Percentiles rank a stretch among this genome's conserved stretches.
Conservation (phyloP, 2,797 vertebrate species). For the Falco berigora region DNA sequence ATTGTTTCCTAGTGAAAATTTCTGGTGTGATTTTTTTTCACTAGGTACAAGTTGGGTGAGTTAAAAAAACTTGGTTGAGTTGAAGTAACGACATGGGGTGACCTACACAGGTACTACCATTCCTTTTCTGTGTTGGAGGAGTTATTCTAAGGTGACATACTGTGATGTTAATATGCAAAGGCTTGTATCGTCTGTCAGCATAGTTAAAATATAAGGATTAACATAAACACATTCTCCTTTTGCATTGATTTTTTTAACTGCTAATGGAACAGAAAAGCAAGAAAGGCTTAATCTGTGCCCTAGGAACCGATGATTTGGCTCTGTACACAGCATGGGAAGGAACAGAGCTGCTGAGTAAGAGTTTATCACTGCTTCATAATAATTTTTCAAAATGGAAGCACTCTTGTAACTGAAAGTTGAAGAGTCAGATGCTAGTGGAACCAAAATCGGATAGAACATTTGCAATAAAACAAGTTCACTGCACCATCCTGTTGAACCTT, state of each 20-base stretch:
- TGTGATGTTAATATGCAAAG: not conserved
- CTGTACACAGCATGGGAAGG: not conserved
- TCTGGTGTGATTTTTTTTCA: too few species aligned
- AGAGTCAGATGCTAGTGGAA: not conserved
- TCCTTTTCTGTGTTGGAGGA: not conserved
- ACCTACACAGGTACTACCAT: not conserved
- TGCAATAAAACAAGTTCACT: not conserved
- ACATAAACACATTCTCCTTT: not conserved
- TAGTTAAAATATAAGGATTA: not conserved
- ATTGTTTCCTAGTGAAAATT: not conserved
- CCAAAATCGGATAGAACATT: not conserved
- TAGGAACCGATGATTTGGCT: not conserved
- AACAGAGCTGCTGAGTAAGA: not conserved
- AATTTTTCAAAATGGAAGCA: not conserved
- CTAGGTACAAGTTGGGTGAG: not conserved
- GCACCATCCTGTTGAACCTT: not conserved
- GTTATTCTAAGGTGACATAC: not conserved
- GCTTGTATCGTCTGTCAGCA: not conserved
- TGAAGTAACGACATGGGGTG: not conserved
- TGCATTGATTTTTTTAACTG: not conserved
- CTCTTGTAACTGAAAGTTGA: not conserved
- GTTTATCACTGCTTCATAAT: not conserved
- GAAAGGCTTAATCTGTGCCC: not conserved
- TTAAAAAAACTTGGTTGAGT: not conserved
- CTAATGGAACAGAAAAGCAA: not conserved